A percentile compares a stretch with the other conserved stretches of the same genome.
Evolutionary conservation across 2,113 vertebrate species (phyloP).

Genomic region (Eudyptes chrysolophus): DNA sequence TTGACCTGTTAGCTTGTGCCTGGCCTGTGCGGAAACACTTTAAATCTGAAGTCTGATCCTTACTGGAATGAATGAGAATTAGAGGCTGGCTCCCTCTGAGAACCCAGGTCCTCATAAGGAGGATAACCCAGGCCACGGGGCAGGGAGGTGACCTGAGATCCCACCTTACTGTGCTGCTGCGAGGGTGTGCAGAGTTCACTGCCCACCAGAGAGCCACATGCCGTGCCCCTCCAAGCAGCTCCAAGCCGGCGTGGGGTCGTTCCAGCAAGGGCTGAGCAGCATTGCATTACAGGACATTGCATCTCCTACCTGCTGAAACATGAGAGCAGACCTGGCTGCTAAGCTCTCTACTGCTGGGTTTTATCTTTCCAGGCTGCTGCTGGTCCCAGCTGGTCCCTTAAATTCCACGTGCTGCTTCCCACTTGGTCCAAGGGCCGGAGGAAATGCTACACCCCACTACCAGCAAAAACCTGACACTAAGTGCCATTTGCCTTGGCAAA

Average conservation of each 20-base stretch:
- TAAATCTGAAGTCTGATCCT: slow-evolving; percentile 49
- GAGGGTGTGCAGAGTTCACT: background rate
- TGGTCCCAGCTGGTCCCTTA: background rate
- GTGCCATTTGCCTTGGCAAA: background rate
- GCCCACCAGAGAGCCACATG: background rate
- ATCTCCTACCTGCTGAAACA: background rate
- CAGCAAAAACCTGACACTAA: background rate
- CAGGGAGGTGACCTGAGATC: background rate
- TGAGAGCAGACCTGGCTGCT: background rate
- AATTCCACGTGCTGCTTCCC: background rate
- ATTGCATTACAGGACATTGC: background rate
- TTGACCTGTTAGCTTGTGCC: background rate
- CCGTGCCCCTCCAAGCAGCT: background rate
- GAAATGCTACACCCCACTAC: background rate
- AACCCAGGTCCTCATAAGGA: background rate
- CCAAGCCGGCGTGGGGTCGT: accelerated
- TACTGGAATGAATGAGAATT: slow-evolving; percentile 17
- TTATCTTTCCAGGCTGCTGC: background rate
- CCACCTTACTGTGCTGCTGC: background rate
- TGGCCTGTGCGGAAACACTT: background rate
- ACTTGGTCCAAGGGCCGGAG: background rate
- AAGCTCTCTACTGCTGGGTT: background rate
- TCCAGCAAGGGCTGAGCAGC: background rate
- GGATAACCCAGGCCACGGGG: background rate
- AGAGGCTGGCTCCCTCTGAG: background rate